Base-by-base conservation (phyloP, 1,140 invertebrate species). In the Trichonephila inaurata region DNA sequence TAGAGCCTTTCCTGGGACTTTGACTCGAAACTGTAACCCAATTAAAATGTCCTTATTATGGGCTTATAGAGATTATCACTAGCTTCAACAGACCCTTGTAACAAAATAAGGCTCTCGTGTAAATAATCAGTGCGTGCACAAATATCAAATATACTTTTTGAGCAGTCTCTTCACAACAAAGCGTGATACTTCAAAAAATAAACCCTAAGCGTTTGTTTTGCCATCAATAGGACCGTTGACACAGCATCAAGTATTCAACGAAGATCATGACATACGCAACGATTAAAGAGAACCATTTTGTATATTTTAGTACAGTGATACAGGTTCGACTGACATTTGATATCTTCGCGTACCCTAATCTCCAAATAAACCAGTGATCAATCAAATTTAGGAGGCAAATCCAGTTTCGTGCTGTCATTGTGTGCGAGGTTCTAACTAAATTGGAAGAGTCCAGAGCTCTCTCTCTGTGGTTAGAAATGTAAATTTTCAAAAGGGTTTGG, bases 361-460 rank as follows among this genome's bases (percentile, higher is more conserved):
- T n/a, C 62, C 24, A 24, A 40, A 40, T 89, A 89, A 89, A 89
- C 60, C 24, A 69, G 87, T 51, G n/a, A 89, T 89, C 87, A 10
- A 89, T 89, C 87, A 89, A 19, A n/a, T 89, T 66, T 72, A 24
- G 40, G 21, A 89, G 64, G 33, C 44, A 89, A 69, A 69, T 69
- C 40, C 21, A 44, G 21, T 77, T 69, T 51, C 87, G 87, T 89
- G 87, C 69, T 89, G 19, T 18, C 28, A 19, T 72, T n/a, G n/a
- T 89, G 61, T 44, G 87, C 21, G 28, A n/a, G 40, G 21, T 66
- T 89, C 61, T n/a, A 33, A 51, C 33, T 51, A 89, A 69, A 89
- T 89, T 89, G 64, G 87, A 89, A 33, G 40, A n/a, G 24, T 40
- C 86, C 62, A n/a, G 28, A n/a, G 21, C 62, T 28, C 12, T 89